Evolutionary conservation across 2,888 invertebrate species (phyloP), one percentile per base, ranked within the genome.

Genomic region (Diarsia brunnea): DNA sequence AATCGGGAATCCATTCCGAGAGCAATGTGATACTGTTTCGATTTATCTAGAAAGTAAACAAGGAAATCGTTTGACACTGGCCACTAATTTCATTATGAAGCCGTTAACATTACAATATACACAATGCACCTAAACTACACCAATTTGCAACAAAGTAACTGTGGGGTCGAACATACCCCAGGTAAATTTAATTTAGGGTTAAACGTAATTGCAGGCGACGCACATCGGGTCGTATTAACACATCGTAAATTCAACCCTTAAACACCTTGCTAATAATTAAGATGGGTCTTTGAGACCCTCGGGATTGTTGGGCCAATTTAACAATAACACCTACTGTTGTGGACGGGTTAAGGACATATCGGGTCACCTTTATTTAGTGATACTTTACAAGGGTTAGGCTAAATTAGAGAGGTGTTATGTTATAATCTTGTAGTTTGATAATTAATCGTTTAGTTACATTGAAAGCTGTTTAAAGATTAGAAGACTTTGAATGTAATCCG

Each of bases 241-340:
- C 95, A 90, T 95, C 94, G 94, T 95, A 95, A 95, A 95, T 95
- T 95, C 91, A 93, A 94, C 94, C 95, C 94, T 92, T 92, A 93
- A 95, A 94, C 93, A 95, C 95, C 95, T 95, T 94, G 94, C 93
- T 95, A 95, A 95, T 96, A 95, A 96, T 95, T 95, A 95, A 94
- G 95, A 94, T 95, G 91, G 92, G 88, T 87, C 88, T 87, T 93
- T 89, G 90, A 90, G 90, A 87, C 92, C 92, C 91, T 91, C 85
- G 88, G 91, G 90, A 91, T 90, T 91, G 93, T 92, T 90, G 88
- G 91, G 90, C 92, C 94, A 95, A 95, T 95, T 95, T 93, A 91
- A 91, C 92, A 91, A 93, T 93, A 91, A 92, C 91, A 92, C 91
- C 91, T 88, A 88, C 82, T 87, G 87, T 88, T 88, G 91, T 83